Evolutionary conservation across 2,888 invertebrate genomes (phyloP).

Genomic region (Machimus rusticus): DNA sequence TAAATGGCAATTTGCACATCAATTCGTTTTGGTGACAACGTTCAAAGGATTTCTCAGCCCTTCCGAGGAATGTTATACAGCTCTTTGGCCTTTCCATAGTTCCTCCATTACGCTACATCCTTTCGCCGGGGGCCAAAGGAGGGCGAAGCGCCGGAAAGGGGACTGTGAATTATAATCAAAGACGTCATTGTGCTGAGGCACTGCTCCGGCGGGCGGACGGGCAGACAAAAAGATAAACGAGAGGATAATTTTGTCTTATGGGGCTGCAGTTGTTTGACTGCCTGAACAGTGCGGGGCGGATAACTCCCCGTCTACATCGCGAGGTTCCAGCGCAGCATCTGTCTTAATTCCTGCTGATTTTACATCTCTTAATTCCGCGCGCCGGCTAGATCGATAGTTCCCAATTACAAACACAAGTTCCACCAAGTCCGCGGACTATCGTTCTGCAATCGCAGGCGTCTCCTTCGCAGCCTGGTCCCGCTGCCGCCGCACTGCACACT

Average conservation of each 20-base stretch:
- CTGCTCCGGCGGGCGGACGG: background rate
- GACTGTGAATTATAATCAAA: conserved; percentile 39
- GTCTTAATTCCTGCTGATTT: conserved; percentile 27
- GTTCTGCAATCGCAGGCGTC: background rate
- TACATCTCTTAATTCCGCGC: conserved; percentile 21
- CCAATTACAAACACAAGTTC: background rate
- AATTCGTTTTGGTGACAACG: conserved; percentile 40
- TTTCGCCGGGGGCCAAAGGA: background rate
- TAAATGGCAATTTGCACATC: conserved; percentile 48
- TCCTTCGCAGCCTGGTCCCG: background rate
- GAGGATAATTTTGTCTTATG: conserved; percentile 30
- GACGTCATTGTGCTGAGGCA: conserved; percentile 28
- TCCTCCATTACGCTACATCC: conserved; percentile 22
- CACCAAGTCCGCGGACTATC: background rate
- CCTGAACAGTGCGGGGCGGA: background rate
- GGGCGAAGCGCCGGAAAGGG: background rate
- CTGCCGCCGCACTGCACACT: background rate
- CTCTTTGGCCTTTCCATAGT: conserved; percentile 28
- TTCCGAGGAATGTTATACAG: conserved; percentile 2
- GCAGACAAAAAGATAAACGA: conserved; percentile 5
- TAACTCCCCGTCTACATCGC: background rate
- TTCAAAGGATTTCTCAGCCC: conserved; percentile 40
- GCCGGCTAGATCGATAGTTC: conserved; percentile 1
- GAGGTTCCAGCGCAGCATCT: conserved; percentile 14
- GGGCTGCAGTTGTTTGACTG: conserved; percentile 20